These are phyloP conservation scores for Dastarcus helophoroides DNA, from an alignment of 2,888 invertebrate species.

Conservation along the genomic window DNA sequence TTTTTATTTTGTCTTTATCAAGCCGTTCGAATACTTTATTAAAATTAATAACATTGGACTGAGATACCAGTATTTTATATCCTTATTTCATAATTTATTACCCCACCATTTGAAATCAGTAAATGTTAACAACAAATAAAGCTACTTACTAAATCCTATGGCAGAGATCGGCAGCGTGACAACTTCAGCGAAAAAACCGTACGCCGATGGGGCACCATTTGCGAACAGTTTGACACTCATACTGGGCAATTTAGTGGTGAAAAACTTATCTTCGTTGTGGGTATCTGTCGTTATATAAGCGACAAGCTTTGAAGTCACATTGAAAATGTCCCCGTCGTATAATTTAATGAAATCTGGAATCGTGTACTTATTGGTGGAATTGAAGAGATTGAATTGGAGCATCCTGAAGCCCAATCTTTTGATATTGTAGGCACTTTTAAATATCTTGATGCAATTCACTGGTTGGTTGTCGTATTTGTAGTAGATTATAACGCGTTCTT, in stretches of 20 bases:
- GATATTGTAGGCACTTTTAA: slow-evolving; percentile 71
- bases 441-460: slow-evolving; percentile 95
- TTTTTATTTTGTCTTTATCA: too few relatives aligned
- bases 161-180: slow-evolving; percentile 88
- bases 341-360: slow-evolving; percentile 75
- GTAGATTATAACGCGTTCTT: slow-evolving; percentile 83
- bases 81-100: too few relatives aligned
- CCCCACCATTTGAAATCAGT: too few relatives aligned
- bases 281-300: slow-evolving; percentile 63
- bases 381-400: slow-evolving; percentile 84
- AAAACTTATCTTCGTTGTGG: slow-evolving; percentile 60
- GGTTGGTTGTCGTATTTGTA: slow-evolving; percentile 96
- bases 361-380: slow-evolving; percentile 70
- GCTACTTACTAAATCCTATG: slow-evolving; percentile 77
- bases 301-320: slow-evolving; percentile 61
- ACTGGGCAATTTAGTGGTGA: slow-evolving; percentile 64
- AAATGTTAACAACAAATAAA: too few relatives aligned
- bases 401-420: slow-evolving; percentile 85
- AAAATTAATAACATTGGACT: too few relatives aligned
- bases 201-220: slow-evolving; percentile 84
- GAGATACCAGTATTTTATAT: too few relatives aligned
- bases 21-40: too few relatives aligned
- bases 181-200: slow-evolving; percentile 96
- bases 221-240: slow-evolving; percentile 86
- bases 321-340: slow-evolving; percentile 89